Evolutionary conservation across 1,140 invertebrate genomes (phyloP).

Genomic region (Dreissena rostriformis): DNA sequence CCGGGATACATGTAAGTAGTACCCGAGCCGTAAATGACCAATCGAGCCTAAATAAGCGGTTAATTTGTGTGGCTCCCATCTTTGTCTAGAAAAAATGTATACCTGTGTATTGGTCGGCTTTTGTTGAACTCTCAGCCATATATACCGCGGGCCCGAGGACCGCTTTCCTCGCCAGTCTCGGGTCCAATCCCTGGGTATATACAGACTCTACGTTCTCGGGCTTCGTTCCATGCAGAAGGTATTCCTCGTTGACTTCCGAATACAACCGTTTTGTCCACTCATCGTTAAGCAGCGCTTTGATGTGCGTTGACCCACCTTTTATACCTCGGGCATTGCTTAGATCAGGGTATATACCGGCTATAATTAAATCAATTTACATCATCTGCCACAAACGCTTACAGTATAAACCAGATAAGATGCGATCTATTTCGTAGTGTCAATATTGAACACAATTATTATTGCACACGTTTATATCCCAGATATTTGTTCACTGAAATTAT

Average conservation of each 20-base stretch:
- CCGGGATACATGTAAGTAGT: too few relatives aligned
- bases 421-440: not conserved
- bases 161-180: constrained; percentile 54
- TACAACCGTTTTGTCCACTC: constrained; percentile 22
- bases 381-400: constrained; percentile 25
- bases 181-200: constrained; percentile 58
- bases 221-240: constrained; percentile 68
- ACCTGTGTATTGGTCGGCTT: constrained; percentile 72
- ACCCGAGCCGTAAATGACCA: too few relatives aligned
- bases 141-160: constrained; percentile 67
- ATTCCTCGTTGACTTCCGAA: constrained; percentile 64
- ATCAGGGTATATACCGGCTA: not conserved
- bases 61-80: too few relatives aligned
- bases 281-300: not conserved
- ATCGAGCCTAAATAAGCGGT: too few relatives aligned
- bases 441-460: not conserved
- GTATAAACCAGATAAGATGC: not conserved
- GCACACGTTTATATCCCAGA: not conserved
- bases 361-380: not conserved
- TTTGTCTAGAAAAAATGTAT: not conserved
- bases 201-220: constrained; percentile 53
- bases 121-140: constrained; percentile 68
- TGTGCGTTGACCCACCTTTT: constrained; percentile 1
- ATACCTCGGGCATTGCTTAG: not conserved
- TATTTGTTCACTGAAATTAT: not conserved